Percentiles rank a stretch among this genome's conserved stretches.
phyloP scores from a whole-genome alignment of 2,113 vertebrate species.

The Coryphaenoides rupestris region DNA sequence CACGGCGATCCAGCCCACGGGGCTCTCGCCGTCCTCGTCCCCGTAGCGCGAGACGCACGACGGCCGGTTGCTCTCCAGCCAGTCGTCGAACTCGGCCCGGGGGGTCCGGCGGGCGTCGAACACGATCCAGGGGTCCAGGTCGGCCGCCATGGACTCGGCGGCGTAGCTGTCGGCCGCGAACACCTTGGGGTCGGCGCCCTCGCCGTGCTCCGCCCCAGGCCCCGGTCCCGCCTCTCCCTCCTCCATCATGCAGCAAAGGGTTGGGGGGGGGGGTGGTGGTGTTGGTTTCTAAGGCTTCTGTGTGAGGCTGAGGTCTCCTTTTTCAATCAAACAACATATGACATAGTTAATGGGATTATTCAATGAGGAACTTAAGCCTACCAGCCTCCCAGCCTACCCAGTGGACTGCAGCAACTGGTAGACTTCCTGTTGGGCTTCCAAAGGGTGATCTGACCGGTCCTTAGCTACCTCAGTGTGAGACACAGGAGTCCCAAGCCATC shows the following conservation, averaged over 20 bases:
- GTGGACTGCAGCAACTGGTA: no score
- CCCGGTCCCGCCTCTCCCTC: conserved; percentile 32
- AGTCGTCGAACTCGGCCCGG: conserved; percentile 77
- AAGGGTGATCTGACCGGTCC: no score
- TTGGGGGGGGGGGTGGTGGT: no score
- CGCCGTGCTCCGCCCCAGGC: no score
- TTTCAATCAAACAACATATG: no score
- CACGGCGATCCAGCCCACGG: conserved; percentile 84
- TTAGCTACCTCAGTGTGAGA: no score
- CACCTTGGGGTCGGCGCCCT: conserved; percentile 5
- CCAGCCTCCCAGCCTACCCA: no score
- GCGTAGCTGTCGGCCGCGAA: conserved; percentile 76
- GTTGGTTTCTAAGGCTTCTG: conserved; percentile 22
- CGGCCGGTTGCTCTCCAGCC: conserved; percentile 84
- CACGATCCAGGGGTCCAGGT: conserved; percentile 88
- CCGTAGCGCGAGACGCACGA: conserved; percentile 79
- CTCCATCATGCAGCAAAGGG: conserved; percentile 37
- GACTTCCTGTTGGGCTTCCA: no score
- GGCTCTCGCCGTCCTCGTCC: conserved; percentile 58
- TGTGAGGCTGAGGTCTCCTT: no score
- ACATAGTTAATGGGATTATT: no score
- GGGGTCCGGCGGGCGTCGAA: conserved; percentile 81
- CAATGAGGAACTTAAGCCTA: no score
- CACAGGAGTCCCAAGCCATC: no score
- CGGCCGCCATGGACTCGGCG: conserved; percentile 84